Conservation (phyloP, 30 jellyfish, hydroid and myxozoan genomes). For the Mastigias papua region DNA sequence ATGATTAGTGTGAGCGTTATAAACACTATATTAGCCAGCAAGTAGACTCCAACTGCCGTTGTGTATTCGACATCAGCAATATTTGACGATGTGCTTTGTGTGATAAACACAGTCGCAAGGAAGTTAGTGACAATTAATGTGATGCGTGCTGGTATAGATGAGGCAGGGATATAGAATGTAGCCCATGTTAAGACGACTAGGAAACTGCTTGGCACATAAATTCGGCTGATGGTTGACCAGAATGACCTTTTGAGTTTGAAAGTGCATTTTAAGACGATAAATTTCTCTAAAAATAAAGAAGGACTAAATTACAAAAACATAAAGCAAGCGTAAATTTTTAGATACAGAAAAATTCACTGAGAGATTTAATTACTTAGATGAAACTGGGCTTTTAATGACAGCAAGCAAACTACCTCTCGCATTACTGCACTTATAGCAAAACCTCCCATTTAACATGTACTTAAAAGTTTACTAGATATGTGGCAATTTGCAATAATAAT, state of each 20-base stretch:
- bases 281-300: conserved; percentile 30
- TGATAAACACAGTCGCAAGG: conserved; percentile 61
- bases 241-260: conserved; percentile 59
- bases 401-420: no score
- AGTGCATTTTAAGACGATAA: conserved; percentile 38
- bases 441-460: no score
- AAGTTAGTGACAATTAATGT: conserved; percentile 71
- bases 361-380: no score
- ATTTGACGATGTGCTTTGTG: conserved; percentile 52
- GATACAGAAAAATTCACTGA: no score
- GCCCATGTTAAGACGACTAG: conserved; percentile 68
- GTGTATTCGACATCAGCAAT: conserved; percentile 57
- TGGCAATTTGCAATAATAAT: no score
- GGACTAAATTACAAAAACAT: neutral
- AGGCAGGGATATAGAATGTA: conserved; percentile 57
- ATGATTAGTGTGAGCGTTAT: conserved; percentile 47
- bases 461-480: no score
- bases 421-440: no score
- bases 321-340: no score
- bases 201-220: conserved; percentile 61
- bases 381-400: no score
- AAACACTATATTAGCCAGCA: conserved; percentile 34
- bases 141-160: conserved; percentile 70
- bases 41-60: conserved; percentile 55
- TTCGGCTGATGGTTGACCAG: conserved; percentile 17